phyloP scores from a whole-genome alignment of 2,888 invertebrate species.

The Polydrusus tereticollis region DNA sequence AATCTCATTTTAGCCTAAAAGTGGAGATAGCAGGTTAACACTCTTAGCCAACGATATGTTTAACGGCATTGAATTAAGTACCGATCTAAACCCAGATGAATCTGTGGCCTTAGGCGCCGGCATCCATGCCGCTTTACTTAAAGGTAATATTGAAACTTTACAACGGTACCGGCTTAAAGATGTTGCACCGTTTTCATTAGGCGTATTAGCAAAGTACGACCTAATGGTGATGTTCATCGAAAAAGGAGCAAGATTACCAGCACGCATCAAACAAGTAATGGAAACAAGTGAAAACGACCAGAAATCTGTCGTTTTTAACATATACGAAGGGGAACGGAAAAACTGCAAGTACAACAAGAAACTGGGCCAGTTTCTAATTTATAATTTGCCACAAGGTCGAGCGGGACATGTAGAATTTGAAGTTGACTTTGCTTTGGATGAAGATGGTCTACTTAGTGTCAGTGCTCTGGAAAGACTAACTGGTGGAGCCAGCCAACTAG shows the following conservation, averaged over 20 bases:
- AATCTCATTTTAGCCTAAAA: too few relatives aligned
- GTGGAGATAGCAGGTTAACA: too few relatives aligned
- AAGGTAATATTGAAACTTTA: slow-evolving; percentile 33
- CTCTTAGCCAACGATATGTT: too few relatives aligned
- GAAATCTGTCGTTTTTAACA: slow-evolving; percentile 34
- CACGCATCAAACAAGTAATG: slow-evolving; percentile 3
- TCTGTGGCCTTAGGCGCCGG: slow-evolving; percentile 58
- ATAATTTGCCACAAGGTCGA: slow-evolving; percentile 45
- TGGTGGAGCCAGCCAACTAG: slow-evolving; percentile 31
- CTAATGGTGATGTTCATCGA: slow-evolving; percentile 52
- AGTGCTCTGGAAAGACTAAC: slow-evolving; percentile 49
- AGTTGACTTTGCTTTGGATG: slow-evolving; percentile 44
- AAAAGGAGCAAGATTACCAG: slow-evolving; percentile 51
- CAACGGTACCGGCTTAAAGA: slow-evolving; percentile 50
- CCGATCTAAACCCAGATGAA: slow-evolving; percentile 55
- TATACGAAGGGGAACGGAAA: slow-evolving; percentile 52
- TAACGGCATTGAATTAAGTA: slow-evolving; percentile 48
- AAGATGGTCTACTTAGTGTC: slow-evolving; percentile 52
- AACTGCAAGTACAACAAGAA: slow-evolving; percentile 43
- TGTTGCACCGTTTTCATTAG: slow-evolving; percentile 55
- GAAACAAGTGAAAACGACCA: slow-evolving; percentile 50
- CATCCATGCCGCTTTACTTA: slow-evolving; percentile 53
- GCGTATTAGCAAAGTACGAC: slow-evolving; percentile 50
- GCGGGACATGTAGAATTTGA: slow-evolving; percentile 40
- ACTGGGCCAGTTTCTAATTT: slow-evolving; percentile 43